phyloP scores from a whole-genome alignment of 1,140 invertebrate species.

The Drosophila sucinea region DNA sequence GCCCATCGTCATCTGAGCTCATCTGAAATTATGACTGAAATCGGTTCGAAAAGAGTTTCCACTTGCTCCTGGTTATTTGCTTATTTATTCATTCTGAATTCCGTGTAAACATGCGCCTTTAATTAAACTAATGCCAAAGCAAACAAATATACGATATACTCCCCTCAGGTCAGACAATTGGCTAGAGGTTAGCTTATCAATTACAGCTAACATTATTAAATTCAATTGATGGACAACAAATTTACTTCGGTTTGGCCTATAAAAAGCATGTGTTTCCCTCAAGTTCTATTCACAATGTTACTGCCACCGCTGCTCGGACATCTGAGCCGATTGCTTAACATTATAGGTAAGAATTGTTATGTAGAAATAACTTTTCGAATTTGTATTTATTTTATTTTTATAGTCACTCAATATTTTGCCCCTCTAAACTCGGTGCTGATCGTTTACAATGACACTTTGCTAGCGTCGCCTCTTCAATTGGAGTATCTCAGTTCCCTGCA shows the following conservation, averaged over 20 bases:
- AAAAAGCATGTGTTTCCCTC: conserved; percentile 29
- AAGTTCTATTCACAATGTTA: conserved; percentile 44
- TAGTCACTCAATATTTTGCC: conserved; percentile 46
- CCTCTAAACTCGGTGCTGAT: conserved; percentile 63
- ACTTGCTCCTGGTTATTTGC: not conserved
- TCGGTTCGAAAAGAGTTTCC: not conserved
- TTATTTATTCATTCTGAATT: conserved; percentile 56
- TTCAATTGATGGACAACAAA: conserved; percentile 63
- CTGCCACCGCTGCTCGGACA: conserved; percentile 36
- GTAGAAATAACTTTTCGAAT: not conserved
- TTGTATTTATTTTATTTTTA: not conserved
- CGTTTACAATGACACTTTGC: conserved; percentile 48
- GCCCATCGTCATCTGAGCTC: not conserved
- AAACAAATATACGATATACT: conserved; percentile 45
- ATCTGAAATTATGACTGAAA: not conserved
- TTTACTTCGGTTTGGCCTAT: conserved; percentile 27
- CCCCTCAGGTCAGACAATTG: conserved; percentile 14
- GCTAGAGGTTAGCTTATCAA: conserved; percentile 38
- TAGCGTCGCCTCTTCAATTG: conserved; percentile 39
- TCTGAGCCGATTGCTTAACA: conserved; percentile 45
- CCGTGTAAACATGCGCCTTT: conserved; percentile 50
- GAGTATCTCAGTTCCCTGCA: conserved; percentile 59
- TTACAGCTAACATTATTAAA: conserved; percentile 60
- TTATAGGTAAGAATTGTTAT: conserved; percentile 48
- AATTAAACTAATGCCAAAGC: conserved; percentile 69